Evolutionary conservation across 2,888 invertebrate species (phyloP), one percentile per base, ranked within the genome.

Genomic region (Acrobasis suavella): DNA sequence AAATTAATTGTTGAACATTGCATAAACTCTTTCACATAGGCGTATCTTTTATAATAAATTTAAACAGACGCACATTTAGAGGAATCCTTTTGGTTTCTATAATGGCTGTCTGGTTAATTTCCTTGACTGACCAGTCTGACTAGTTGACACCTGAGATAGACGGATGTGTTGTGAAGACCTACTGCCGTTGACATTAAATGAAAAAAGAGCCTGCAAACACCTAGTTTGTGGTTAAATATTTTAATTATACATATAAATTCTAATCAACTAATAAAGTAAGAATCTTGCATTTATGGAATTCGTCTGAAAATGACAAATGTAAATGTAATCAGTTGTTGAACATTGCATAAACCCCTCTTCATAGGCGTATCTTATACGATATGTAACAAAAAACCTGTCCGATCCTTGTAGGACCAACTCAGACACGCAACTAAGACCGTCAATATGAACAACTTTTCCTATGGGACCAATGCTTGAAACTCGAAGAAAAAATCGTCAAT

Each of bases 41-140:
- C 39, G 10, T 50, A 51, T 52, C 17, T 39, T 52, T 10, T 22
- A 9, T 52, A 42, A 51, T 51, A 60, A 14, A 38, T 38, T 12
- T 49, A 14, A 5, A 17, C 17, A 54, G 22, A 17, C 42, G 42
- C 22, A 22, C 9, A 22, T 17, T 12, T 55, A 10, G 38, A 60
- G 37, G 17, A 50, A 39, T 51, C 22, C 50, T 58, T 55, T 50
- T 55, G 62, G 32, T 55, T 62, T 55, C 46, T 51, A 37, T 52
- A 55, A 55, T 32, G 1, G 14, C 16, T 1, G 59, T 59, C 58
- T 39, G 9, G 39, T 51, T 51, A 15, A 49, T n/a, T 58, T 58
- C 49, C 16, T 15, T 56, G 9, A 51, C 17, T 16, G 38, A 60
- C 60, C 17, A 14, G 60, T 60, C 32, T 39, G 16, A 39, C 60